Evolutionary conservation across 1,140 invertebrate genomes (phyloP), one percentile per base, ranked within the genome.

Genomic region (Anagrus nilaparvatae): DNA sequence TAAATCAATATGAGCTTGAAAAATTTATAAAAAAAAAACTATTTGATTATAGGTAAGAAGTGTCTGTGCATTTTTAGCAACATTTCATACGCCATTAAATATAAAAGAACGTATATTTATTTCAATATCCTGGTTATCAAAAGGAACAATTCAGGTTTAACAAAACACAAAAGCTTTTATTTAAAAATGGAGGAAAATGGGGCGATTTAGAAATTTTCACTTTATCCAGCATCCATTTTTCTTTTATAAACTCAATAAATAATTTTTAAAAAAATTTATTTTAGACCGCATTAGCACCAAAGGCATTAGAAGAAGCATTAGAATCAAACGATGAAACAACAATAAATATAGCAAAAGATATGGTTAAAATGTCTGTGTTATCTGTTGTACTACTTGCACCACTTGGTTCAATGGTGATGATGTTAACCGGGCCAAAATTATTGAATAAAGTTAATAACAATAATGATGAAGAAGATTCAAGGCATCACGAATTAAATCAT

Each of bases 81-180:
- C 58, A 0, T 25, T 47, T 2, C 27, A 28, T 5, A 51, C 54
- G 6, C 25, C 47, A 0, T 62, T 67, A 9, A 59, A 54, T 21
- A 42, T 43, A 30, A 63, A 58, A 36, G 65, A 67, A 48, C 48
- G 57, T 29, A 18, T 61, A 10, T 65, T 66, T 19, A 50, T 66
- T 4, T 52, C 63, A 0, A 10, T 62, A 1, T 46, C 56, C 28
- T 66, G 59, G 61, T 2, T 67, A 10, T 56, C 64, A 0, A 67
- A 67, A 48, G 64, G 64, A 44, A 63, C 59, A 2, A 34, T 64
- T 29, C 64, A 67, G 47, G 64, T 65, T n/a, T n/a, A n/a, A n/a
- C n/a, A 53, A 43, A 37, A 41, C 20, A 38, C 17, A 28, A 13
- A 20, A n/a, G 24, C 31, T 10, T 40, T 40, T 31, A 13, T 12